Evolutionary conservation across 2,797 vertebrate genomes (phyloP).

Genomic region (Falco peregrinus): DNA sequence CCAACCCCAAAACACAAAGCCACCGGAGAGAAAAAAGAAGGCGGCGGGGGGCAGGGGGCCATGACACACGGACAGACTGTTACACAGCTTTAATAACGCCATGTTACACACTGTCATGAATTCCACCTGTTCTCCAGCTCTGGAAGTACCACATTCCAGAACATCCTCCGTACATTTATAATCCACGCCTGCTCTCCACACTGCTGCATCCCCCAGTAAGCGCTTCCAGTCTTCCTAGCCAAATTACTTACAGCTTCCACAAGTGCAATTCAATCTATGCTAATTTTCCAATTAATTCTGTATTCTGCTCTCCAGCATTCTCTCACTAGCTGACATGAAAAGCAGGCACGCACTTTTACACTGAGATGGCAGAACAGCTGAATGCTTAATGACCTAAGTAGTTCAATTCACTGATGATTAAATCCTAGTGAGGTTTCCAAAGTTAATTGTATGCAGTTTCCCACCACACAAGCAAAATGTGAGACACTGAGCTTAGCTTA

Average conservation of each 20-base stretch:
- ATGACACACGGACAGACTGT: no score
- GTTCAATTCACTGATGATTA: not conserved
- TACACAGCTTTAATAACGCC: not conserved
- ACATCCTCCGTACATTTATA: not conserved
- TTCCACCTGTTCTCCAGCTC: not conserved
- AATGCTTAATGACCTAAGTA: not conserved
- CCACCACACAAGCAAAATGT: not conserved
- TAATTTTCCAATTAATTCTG: conserved; percentile 1
- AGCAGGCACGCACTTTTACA: not conserved
- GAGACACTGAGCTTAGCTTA: not conserved
- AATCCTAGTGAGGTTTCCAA: not conserved
- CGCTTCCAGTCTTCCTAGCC: not conserved
- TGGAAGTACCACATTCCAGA: not conserved
- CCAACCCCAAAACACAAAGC: not conserved
- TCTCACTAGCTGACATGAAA: not conserved
- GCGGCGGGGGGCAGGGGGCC: no score
- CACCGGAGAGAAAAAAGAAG: not conserved
- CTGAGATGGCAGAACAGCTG: not conserved
- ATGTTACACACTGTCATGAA: not conserved
- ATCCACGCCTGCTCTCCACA: not conserved
- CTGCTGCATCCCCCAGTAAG: not conserved
- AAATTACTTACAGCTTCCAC: not conserved
- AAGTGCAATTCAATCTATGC: not conserved
- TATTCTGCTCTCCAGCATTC: not conserved
- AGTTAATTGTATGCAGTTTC: not conserved